Percentiles rank a stretch among this genome's conserved stretches.
phyloP scores from a whole-genome alignment of 1,140 invertebrate species.

The Liolophura sinensis region DNA sequence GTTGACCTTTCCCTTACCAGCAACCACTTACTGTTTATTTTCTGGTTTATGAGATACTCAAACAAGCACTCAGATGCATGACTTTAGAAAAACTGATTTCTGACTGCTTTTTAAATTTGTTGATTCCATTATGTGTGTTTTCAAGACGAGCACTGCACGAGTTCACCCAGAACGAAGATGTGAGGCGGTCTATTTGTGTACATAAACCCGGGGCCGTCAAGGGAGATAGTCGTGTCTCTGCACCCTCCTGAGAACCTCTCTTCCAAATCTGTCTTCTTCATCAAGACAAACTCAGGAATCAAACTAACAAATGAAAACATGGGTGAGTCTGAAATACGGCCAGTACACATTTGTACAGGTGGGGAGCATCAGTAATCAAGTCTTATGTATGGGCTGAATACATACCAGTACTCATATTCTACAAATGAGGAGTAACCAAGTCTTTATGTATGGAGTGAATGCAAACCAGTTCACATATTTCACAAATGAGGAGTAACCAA shows the following conservation, averaged over 20 bases:
- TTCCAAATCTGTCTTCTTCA: constrained; percentile 56
- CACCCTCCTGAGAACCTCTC: constrained; percentile 50
- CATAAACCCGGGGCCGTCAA: constrained; percentile 28
- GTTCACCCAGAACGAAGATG: constrained; percentile 60
- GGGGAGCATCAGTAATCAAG: too few relatives aligned
- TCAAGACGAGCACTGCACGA: constrained; percentile 56
- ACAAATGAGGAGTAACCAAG: too few relatives aligned
- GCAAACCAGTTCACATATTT: too few relatives aligned
- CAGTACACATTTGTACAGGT: too few relatives aligned
- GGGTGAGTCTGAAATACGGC: constrained; percentile 46
- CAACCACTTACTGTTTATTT: too few relatives aligned
- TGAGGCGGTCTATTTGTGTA: constrained; percentile 52
- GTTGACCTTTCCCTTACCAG: too few relatives aligned
- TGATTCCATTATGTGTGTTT: constrained; percentile 13
- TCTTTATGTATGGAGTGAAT: too few relatives aligned
- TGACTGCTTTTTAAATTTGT: not conserved
- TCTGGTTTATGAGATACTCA: too few relatives aligned
- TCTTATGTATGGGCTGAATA: too few relatives aligned
- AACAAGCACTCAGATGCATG: too few relatives aligned
- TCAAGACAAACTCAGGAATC: constrained; percentile 54
- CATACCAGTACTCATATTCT: too few relatives aligned
- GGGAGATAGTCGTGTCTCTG: constrained; percentile 48
- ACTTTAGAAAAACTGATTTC: not conserved
- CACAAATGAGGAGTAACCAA: too few relatives aligned
- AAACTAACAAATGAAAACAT: constrained; percentile 57